These are phyloP conservation scores for silkworm (Bombyx mori) DNA, from an alignment of 1,140 invertebrate genomes.

Conservation along the genomic window DNA sequence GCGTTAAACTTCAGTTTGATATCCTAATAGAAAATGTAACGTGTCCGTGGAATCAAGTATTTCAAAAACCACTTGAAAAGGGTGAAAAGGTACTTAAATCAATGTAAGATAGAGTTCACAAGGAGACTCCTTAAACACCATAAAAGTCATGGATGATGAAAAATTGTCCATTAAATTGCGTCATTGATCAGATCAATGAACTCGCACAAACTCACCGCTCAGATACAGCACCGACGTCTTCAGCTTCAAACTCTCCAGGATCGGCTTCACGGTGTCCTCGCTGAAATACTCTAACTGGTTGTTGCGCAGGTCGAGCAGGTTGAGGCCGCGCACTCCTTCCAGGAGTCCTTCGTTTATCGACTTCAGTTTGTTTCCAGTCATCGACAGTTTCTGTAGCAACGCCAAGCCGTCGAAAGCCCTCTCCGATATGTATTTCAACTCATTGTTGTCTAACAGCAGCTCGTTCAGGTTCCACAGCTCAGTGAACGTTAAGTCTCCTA, in stretches of 20 bases:
- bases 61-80: too few species aligned
- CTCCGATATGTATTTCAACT: conserved; percentile 75
- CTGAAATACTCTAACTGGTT: conserved; percentile 82
- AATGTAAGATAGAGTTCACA: too few species aligned
- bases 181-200: background rate
- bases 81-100: too few species aligned
- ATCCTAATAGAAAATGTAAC: too few species aligned
- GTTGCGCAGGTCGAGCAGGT: conserved; percentile 80
- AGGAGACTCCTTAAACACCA: too few species aligned
- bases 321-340: conserved; percentile 74
- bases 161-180: background rate
- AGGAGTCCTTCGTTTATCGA: conserved; percentile 79
- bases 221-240: conserved; percentile 78
- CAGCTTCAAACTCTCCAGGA: conserved; percentile 81
- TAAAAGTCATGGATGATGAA: background rate
- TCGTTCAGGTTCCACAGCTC: conserved; percentile 81
- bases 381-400: conserved; percentile 76
- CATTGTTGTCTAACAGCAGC: conserved; percentile 82
- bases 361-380: conserved; percentile 82
- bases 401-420: conserved; percentile 81
- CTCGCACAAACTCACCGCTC: conserved; percentile 76
- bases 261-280: conserved; percentile 79
- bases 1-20: too few species aligned
- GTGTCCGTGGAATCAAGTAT: too few species aligned
- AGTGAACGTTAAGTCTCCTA: conserved; percentile 82